Percentiles rank a stretch among this genome's conserved stretches.
Conservation (phyloP, 2,888 invertebrate species). For the Apodemia zela region DNA sequence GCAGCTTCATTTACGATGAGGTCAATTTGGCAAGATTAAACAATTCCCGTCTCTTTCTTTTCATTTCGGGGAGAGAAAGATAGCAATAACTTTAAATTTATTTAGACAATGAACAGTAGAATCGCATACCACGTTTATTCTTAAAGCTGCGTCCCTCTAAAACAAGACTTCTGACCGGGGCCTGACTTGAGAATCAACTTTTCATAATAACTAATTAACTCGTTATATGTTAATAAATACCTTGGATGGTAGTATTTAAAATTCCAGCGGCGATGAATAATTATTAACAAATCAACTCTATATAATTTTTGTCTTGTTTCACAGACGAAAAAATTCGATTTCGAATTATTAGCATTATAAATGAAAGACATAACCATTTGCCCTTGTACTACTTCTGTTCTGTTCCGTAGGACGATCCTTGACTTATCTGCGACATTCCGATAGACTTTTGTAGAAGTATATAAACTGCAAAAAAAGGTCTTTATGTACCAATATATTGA, state of each 20-base stretch:
- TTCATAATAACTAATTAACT: no score
- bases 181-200: not conserved
- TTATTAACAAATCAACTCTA: not conserved
- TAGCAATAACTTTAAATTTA: not conserved
- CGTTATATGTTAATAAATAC: not conserved
- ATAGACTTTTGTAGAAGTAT: slow-evolving; percentile 88
- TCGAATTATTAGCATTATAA: not conserved
- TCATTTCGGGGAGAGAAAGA: not conserved
- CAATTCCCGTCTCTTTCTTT: not conserved
- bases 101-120: not conserved
- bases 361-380: not conserved
- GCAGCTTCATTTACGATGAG: not conserved
- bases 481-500: no score
- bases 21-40: not conserved
- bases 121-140: not conserved
- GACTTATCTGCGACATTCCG: slow-evolving; percentile 91
- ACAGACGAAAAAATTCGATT: not conserved
- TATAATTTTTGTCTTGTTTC: not conserved
- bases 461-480: slow-evolving; percentile 83
- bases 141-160: not conserved
- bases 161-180: not conserved
- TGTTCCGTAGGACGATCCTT: slow-evolving; percentile 90
- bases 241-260: not conserved
- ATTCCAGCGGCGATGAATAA: not conserved
- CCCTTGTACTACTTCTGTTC: slow-evolving; percentile 67